phyloP scores from a whole-genome alignment of 2,888 invertebrate genomes.

The Nebria brevicollis region DNA sequence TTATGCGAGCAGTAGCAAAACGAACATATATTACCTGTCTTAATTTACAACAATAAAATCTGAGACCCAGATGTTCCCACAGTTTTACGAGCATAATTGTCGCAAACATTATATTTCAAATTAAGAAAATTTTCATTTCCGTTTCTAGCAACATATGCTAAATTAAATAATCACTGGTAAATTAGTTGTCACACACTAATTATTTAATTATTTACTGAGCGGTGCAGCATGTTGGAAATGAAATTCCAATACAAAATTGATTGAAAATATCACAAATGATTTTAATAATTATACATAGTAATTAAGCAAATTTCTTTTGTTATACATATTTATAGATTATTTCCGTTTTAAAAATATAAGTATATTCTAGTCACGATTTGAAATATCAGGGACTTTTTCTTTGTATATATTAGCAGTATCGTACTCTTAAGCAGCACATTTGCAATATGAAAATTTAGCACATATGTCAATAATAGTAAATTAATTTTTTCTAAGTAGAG shows the following conservation, averaged over 20 bases:
- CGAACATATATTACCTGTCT: neutral
- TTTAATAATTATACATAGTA: too few relatives aligned
- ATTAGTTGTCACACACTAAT: neutral
- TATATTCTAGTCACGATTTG: too few relatives aligned
- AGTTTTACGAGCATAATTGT: neutral
- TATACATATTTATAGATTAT: too few relatives aligned
- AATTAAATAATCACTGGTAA: neutral
- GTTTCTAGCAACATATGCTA: neutral
- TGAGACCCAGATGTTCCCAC: neutral
- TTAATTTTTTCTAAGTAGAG: neutral
- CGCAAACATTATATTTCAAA: neutral
- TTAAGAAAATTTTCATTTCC: neutral
- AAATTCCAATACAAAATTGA: neutral
- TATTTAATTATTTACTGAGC: neutral
- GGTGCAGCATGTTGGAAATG: neutral
- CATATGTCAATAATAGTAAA: neutral
- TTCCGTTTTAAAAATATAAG: too few relatives aligned
- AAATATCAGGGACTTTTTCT: too few relatives aligned
- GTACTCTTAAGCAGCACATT: neutral
- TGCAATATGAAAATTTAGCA: neutral
- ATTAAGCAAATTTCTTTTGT: too few relatives aligned
- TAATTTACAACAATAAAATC: neutral
- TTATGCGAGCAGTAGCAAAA: neutral
- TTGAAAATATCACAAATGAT: too few relatives aligned
- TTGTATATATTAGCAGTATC: neutral